Evolutionary conservation across 2,113 vertebrate species (phyloP).

Genomic region (Origma solitaria): DNA sequence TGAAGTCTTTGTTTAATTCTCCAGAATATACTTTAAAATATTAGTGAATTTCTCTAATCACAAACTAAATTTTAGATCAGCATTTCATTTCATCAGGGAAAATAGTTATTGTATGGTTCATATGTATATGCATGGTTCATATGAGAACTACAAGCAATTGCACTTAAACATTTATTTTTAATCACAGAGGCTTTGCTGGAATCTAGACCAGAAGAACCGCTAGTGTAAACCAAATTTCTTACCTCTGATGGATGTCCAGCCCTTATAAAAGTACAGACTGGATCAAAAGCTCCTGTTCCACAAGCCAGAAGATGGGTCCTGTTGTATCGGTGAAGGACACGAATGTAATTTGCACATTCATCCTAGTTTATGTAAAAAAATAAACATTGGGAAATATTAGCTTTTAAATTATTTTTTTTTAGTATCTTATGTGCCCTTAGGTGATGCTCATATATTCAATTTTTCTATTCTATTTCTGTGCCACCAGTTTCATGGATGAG

Average conservation of each 20-base stretch:
- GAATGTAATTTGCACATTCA: conserved; percentile 94
- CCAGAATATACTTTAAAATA: not conserved
- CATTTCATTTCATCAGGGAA: not conserved
- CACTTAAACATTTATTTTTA: not conserved
- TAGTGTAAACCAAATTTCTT: conserved; percentile 26
- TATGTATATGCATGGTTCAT: not conserved
- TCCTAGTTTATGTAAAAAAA: conserved; percentile 64
- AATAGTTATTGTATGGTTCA: not conserved
- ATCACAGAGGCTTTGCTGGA: not conserved
- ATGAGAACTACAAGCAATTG: not conserved
- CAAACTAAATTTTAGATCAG: not conserved
- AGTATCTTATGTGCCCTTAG: not conserved
- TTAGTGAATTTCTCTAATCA: not conserved
- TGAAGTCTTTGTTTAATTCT: not conserved
- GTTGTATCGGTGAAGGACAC: conserved; percentile 89
- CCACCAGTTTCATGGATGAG: not conserved
- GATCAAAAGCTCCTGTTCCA: conserved; percentile 94
- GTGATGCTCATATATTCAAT: not conserved
- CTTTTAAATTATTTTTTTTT: too few species aligned
- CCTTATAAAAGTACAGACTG: conserved; percentile 80
- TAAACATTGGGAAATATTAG: not conserved
- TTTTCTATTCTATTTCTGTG: not conserved
- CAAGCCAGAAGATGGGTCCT: conserved; percentile 89
- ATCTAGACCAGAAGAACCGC: not conserved
- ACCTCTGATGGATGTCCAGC: conserved; percentile 80